phyloP scores from a whole-genome alignment of 2,888 invertebrate species.

The Listrodromus nycthemerus region DNA sequence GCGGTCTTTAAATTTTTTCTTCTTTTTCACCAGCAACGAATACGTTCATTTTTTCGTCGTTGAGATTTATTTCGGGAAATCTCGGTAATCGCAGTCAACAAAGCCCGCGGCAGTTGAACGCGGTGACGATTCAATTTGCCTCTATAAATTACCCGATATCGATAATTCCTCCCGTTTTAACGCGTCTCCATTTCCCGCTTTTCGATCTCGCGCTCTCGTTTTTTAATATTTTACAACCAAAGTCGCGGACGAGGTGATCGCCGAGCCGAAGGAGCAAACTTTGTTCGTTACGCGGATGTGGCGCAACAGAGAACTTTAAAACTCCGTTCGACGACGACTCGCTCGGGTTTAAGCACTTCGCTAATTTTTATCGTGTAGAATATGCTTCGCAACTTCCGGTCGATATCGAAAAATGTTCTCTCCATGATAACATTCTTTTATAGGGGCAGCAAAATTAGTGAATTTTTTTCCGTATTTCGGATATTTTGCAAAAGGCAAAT shows the following conservation, averaged over 20 bases:
- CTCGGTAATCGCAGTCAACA: not conserved
- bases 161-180: not conserved
- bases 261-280: not conserved
- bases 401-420: not conserved
- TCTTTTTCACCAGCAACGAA: not conserved
- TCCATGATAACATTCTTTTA: not conserved
- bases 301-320: conserved; percentile 7
- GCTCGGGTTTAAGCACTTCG: not conserved
- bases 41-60: not conserved
- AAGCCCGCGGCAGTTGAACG: not conserved
- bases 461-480: too few relatives aligned
- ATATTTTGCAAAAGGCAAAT: too few relatives aligned
- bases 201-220: not conserved
- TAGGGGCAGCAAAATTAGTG: not conserved
- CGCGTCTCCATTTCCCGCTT: not conserved
- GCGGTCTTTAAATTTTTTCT: not conserved
- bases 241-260: not conserved
- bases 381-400: not conserved
- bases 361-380: not conserved
- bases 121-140: not conserved
- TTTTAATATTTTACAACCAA: not conserved
- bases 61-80: too few relatives aligned
- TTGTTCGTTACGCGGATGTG: conserved; percentile 3
- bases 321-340: not conserved
- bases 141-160: not conserved